Base-by-base conservation (phyloP, 2,797 vertebrate genomes). In the Brachyalestes nurse region DNA sequence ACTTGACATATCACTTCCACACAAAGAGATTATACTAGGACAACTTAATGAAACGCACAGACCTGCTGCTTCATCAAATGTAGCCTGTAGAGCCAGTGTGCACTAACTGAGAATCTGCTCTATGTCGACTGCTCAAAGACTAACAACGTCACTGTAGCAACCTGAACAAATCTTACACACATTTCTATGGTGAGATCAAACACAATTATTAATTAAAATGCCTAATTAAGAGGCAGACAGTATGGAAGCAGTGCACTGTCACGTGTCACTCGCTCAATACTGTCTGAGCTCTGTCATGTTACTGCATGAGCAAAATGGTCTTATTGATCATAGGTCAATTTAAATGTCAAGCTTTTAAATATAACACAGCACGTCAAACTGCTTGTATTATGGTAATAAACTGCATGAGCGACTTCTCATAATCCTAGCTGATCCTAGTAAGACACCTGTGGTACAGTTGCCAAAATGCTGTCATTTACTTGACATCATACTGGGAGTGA, bases 1-100 rank as follows among this genome's bases (percentile, higher is more conserved):
- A 77, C 87, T 88, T 84, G 38, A 2, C 71, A 85, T 77, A 71
- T 84, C 21, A 62, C 21, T 45, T 57, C 17, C 49, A 70, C 57
- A 28, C 7, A 28, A 19, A 69, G 16, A 45, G 5, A 28, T 4
- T 64, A n/a, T 23, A 42, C 14, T 42, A 47, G 1, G 14, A 74
- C 7, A 6, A 4, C n/a, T 42, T 42, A 40, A 49, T 55, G 14
- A 73, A 79, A 62, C 40, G 60, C 21, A 17, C 23, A 70, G 62
- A 58, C 17, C 53, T 51, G 55, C 45, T 70, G 45, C 25, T 23
- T 55, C n/a, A 10, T 17, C 55, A 40, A 17, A 57, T 38, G 25
- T 42, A 5, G 42, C 42, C 47, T 57, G 10, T 38, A 40, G 1
- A 14, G 34, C 13, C 19, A 58, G 28, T n/a, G 10, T 13, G 19